Base-by-base conservation (phyloP, 1,140 invertebrate species). In the Papilio polyxenes region DNA sequence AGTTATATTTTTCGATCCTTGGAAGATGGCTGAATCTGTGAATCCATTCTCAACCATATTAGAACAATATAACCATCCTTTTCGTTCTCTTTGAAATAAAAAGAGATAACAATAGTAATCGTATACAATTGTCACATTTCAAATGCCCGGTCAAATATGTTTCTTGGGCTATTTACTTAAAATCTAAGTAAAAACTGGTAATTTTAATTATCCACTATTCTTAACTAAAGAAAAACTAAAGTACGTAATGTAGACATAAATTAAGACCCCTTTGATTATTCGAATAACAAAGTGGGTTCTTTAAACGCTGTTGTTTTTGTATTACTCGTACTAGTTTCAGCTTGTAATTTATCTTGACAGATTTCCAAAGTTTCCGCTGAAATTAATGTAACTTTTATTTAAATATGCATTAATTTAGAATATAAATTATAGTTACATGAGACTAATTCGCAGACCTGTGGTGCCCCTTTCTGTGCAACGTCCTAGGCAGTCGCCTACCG, bases 211-310 rank as follows among this genome's bases (percentile, higher is more conserved):
- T 9, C 56, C 56, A 59, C n/a, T 59, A 59, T 6, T 13, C 49
- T 59, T 20, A 59, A 59, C n/a, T 59, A 59, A 59, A 59, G n/a
- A n/a, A 59, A 59, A 59, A 59, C 56, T 59, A 59, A 59, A 59
- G 5, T n/a, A 53, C 15, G 15, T 4, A 15, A 53, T 53, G 15
- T 53, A 17, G 51, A 53, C 51, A n/a, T n/a, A 51, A 51, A 56
- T 56, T 56, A 59, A 20, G 56, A 31, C 23, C 31, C 13, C 65
- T 72, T 65, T 65, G 10, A n/a, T 65, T 72, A 72, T 72, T 40
- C 5, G 65, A 72, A 37, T 20, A 72, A 17, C 65, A 72, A 72
- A 15, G 23, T 37, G 11, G 23, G 4, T 40, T 17, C 31, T 72
- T 72, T 72, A 37, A 72, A 72, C 7, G 31, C 65, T 37, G 65